Evolutionary conservation across 2,888 invertebrate genomes (phyloP).

Genomic region (Criorhina ranunculi): DNA sequence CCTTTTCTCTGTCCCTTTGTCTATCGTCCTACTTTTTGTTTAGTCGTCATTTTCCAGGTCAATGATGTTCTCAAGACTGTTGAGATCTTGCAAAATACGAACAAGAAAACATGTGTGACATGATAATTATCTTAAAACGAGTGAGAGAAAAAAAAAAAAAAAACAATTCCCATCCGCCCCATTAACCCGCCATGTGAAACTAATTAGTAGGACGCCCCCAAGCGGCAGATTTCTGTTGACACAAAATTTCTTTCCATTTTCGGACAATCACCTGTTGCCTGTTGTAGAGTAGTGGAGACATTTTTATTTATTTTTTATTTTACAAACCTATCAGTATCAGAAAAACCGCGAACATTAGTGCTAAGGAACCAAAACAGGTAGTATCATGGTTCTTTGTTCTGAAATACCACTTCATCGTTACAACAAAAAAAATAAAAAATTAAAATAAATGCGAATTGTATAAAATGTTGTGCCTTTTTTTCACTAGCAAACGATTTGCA

Average conservation of each 20-base stretch:
- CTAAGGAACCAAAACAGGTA: conserved; percentile 40
- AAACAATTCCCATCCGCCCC: conserved; percentile 22
- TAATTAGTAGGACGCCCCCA: conserved; percentile 59
- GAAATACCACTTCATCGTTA: conserved; percentile 69
- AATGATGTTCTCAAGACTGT: conserved; percentile 63
- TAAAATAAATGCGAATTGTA: conserved; percentile 2
- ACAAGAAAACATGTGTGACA: conserved; percentile 15
- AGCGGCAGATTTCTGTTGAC: conserved; percentile 9
- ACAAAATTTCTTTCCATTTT: conserved; percentile 12
- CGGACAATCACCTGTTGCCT: conserved; percentile 60
- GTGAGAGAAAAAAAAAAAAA: conserved; percentile 1
- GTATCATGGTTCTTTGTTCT: conserved; percentile 62
- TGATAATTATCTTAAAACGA: conserved; percentile 17
- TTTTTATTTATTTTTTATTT: conserved; percentile 5
- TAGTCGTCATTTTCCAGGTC: conserved; percentile 59
- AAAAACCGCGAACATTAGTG: conserved; percentile 47
- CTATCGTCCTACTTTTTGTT: background rate
- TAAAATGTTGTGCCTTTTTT: conserved; percentile 10
- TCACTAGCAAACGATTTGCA: conserved; percentile 65
- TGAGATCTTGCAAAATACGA: conserved; percentile 53
- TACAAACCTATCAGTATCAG: conserved; percentile 69
- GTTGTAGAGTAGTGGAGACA: background rate
- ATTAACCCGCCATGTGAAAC: conserved; percentile 43
- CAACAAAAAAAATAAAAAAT: conserved; percentile 17
- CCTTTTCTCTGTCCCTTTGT: conserved; percentile 7